These are phyloP conservation scores for Beaufortia kweichowensis DNA, from an alignment of 2,113 vertebrate genomes.

Conservation along the genomic window DNA sequence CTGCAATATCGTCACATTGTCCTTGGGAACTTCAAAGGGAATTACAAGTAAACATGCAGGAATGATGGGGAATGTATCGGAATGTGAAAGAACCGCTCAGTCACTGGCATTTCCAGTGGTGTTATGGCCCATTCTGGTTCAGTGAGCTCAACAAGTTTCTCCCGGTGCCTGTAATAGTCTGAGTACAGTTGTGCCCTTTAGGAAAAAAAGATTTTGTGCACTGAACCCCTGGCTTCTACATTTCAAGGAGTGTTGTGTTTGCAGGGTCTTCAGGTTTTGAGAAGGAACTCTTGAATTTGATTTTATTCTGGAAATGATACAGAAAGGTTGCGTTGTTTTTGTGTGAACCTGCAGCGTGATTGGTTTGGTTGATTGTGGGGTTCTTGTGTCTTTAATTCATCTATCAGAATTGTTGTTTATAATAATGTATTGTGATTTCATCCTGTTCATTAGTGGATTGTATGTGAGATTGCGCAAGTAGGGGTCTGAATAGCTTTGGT, in stretches of 20 bases:
- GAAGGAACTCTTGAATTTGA: background rate
- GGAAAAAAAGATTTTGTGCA: constrained; percentile 1
- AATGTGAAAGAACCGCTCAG: constrained; percentile 23
- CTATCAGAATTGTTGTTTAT: background rate
- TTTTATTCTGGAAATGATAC: background rate
- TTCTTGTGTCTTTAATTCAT: background rate
- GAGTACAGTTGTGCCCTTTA: constrained; percentile 30
- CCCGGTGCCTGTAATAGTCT: constrained; percentile 6
- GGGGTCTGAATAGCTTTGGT: background rate
- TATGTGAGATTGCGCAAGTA: background rate
- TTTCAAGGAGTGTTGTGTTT: background rate
- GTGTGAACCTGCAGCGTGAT: background rate
- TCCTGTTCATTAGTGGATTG: no score
- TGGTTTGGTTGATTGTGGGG: constrained; percentile 25
- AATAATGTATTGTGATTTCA: no score
- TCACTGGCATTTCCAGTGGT: constrained; percentile 41
- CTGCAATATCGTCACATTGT: constrained; percentile 30
- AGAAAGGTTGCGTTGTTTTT: constrained; percentile 5
- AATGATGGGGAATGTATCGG: background rate
- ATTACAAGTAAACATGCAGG: constrained; percentile 38
- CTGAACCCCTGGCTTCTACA: background rate
- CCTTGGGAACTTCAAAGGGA: constrained; percentile 44
- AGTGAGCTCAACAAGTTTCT: constrained; percentile 39
- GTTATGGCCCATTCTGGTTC: constrained; percentile 32
- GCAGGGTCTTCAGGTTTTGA: background rate